A percentile compares a stretch with the other conserved stretches of the same genome.
Conservation (phyloP, 2,113 vertebrate species). For the Aptenodytes forsteri region DNA sequence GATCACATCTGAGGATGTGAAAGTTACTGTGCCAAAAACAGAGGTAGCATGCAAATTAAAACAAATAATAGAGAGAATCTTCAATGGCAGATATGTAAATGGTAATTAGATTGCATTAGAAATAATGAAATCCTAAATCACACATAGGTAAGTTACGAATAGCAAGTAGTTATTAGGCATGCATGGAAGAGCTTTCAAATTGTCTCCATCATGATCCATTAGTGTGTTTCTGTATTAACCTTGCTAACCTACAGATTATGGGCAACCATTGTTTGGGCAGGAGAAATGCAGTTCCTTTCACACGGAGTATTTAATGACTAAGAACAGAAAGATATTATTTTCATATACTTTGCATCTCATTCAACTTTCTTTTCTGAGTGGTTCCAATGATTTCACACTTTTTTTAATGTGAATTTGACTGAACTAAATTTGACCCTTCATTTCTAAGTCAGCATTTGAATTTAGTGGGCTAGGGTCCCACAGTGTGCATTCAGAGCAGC, state of each 20-base stretch:
- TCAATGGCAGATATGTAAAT: neutral
- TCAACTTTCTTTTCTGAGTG: neutral
- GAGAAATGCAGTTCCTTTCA: neutral
- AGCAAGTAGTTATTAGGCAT: neutral
- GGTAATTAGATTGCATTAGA: neutral
- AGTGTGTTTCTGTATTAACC: neutral
- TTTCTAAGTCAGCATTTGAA: neutral
- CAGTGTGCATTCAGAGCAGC: neutral
- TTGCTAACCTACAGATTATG: neutral
- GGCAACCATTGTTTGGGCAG: neutral
- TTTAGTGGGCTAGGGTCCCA: neutral
- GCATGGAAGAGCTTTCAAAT: neutral
- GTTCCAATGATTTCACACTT: neutral
- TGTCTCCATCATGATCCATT: neutral
- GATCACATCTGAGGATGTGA: neutral
- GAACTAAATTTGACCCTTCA: neutral
- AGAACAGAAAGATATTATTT: neutral
- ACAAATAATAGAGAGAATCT: neutral
- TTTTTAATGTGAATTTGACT: neutral
- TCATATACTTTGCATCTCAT: neutral
- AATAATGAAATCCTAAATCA: neutral
- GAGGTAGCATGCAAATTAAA: neutral
- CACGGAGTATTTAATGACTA: neutral
- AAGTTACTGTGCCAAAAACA: neutral
- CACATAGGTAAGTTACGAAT: neutral